A percentile compares a stretch with the other conserved stretches of the same genome.
phyloP scores from a whole-genome alignment of 2,888 invertebrate genomes.

The Drosophila buzzatii region DNA sequence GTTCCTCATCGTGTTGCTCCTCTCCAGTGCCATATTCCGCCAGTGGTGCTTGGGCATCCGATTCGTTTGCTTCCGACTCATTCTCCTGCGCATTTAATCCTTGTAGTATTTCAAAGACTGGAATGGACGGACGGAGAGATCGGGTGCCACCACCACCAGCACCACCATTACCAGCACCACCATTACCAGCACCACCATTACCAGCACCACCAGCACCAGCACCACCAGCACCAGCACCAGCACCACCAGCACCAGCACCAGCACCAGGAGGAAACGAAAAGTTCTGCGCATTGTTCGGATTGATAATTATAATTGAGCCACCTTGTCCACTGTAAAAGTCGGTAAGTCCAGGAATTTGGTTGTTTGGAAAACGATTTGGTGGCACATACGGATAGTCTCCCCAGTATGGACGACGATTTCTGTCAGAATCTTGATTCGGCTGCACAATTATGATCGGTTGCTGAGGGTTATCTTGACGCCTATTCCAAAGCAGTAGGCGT shows the following conservation, averaged over 20 bases:
- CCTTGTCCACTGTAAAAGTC: not conserved
- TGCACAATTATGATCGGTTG: conserved; percentile 46
- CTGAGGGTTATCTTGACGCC: conserved; percentile 25
- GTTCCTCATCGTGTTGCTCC: conserved; percentile 37
- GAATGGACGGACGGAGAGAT: conserved; percentile 11
- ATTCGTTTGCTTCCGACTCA: conserved; percentile 39
- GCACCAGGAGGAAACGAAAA: conserved; percentile 1
- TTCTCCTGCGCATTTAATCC: conserved; percentile 35
- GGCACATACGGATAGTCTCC: conserved; percentile 14
- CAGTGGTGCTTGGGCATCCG: conserved; percentile 8
- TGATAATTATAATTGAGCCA: conserved; percentile 47
- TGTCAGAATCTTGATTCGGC: conserved; percentile 22
- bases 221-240: not conserved
- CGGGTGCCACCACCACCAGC: not conserved
- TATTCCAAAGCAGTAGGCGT: conserved; percentile 50
- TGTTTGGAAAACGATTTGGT: conserved; percentile 16
- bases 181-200: too few species aligned
- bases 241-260: not conserved
- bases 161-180: too few species aligned
- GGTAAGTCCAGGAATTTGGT: not conserved
- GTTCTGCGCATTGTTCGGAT: conserved; percentile 55
- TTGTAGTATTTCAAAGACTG: conserved; percentile 44
- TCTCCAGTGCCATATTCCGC: conserved; percentile 18
- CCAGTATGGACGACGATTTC: conserved; percentile 31
- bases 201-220: not conserved